Conservation (phyloP, 2,888 invertebrate genomes). For the Myopa tessellatipennis region DNA sequence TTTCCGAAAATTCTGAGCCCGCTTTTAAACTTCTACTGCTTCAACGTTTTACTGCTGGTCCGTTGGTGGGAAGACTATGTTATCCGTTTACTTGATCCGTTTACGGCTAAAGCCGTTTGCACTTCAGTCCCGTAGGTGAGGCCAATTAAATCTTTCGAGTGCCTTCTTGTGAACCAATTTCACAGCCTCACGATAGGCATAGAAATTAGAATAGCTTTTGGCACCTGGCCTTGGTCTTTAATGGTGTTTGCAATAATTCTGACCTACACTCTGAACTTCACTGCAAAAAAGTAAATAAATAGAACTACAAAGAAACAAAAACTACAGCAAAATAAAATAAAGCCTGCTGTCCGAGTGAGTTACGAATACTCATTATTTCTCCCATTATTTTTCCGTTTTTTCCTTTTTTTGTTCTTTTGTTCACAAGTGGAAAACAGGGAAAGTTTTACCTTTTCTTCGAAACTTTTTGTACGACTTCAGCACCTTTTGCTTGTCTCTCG, state of each 20-base stretch:
- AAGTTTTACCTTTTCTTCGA: not conserved
- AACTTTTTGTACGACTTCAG: constrained; percentile 4
- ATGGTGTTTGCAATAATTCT: not conserved
- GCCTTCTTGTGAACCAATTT: no score
- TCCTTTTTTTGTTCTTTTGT: not conserved
- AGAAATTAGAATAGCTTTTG: not conserved
- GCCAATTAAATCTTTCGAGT: not conserved
- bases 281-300: no score
- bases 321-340: no score
- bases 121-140: not conserved
- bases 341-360: no score
- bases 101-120: no score
- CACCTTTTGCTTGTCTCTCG: not conserved
- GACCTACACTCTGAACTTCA: not conserved
- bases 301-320: no score
- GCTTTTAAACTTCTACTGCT: no score
- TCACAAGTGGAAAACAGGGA: constrained; percentile 5
- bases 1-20: not conserved
- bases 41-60: no score
- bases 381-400: not conserved
- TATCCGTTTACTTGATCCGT: not conserved
- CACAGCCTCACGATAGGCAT: not conserved
- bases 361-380: not conserved
- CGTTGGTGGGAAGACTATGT: not conserved
- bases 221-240: no score